Percentiles rank a stretch among this genome's conserved stretches.
phyloP scores from a whole-genome alignment of 2,113 vertebrate species.

The Eclectus roratus region DNA sequence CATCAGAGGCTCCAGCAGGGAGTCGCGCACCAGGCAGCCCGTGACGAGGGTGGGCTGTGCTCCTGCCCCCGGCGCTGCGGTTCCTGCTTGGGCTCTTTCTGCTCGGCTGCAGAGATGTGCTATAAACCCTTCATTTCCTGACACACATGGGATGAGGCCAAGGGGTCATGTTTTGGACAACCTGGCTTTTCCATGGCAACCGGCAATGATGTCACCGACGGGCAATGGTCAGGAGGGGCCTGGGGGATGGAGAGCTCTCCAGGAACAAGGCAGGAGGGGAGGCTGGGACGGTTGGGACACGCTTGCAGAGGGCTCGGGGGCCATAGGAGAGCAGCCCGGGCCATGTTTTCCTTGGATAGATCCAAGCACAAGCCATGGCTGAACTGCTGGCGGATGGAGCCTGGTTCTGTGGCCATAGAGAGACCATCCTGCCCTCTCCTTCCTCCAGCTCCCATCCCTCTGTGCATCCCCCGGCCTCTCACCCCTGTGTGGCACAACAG shows the following conservation, averaged over 20 bases:
- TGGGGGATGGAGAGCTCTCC: neutral
- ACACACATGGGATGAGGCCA: conserved; percentile 11
- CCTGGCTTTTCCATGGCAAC: conserved; percentile 38
- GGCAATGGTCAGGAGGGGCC: neutral
- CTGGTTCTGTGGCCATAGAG: rapidly evolving
- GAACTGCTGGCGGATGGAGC: rapidly evolving
- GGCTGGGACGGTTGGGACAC: neutral
- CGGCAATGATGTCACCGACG: neutral
- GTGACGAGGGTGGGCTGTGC: rapidly evolving
- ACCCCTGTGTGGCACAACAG: neutral
- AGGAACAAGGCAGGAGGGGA: neutral
- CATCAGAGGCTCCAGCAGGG: neutral
- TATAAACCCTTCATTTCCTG: conserved; percentile 24
- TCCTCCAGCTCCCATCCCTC: neutral
- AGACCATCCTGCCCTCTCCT: neutral
- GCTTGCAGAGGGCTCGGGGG: neutral
- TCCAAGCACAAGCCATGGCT: rapidly evolving
- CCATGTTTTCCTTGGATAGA: neutral
- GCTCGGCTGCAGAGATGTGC: neutral
- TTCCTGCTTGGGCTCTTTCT: neutral
- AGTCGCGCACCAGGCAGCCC: rapidly evolving
- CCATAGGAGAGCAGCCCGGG: rapidly evolving
- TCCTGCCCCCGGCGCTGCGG: neutral
- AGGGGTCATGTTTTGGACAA: conserved; percentile 56
- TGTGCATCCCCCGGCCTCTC: rapidly evolving